Base-by-base conservation (phyloP, 2,888 invertebrate species). In the Drosophila pullipes region DNA sequence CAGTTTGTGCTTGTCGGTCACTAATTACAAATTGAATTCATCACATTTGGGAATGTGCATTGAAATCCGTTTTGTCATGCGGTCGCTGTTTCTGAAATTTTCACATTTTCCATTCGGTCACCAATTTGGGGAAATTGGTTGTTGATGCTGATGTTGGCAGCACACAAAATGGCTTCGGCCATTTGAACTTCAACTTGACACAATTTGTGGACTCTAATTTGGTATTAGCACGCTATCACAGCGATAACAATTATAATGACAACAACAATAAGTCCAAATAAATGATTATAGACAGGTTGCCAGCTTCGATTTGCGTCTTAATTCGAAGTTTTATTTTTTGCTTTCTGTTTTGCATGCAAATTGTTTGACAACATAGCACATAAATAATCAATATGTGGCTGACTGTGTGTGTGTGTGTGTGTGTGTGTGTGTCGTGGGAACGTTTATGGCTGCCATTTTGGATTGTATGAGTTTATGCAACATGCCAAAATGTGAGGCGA, bases 191-290 rank as follows among this genome's bases (percentile, higher is more conserved):
- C 47, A 73, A 55, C 52, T 70, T 78, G 77, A 74, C 88, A 77
- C 54, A 88, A 88, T 77, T 88, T 85, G 78, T 61, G 57, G 64
- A 64, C 71, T 68, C 66, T 78, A 82, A 88, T 85, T 82, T 88
- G 70, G 73, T 79, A 77, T 85, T 85, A 82, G 72, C 77, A 76
- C 22, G 65, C 53, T 10, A 70, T 53, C 71, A 35, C 44, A 64
- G 30, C 57, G 75, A 39, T 33, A 58, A 37, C 44, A 61, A 41
- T 35, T 61, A 49, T 60, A 62, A 52, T 39, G 47, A 16, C 31
- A 54, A 53, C 49, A 22, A 47, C 18, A 41, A 37, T 11, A 71
- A 62, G 61, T 59, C n/a, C 35, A 28, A 63, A 57, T 55, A 75
- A 80, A 79, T 81, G 41, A 53, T 33, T 62, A 53, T 18, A 37